These are phyloP conservation scores for Brachylomia viminalis DNA, from an alignment of 2,888 invertebrate species.

Conservation along the genomic window DNA sequence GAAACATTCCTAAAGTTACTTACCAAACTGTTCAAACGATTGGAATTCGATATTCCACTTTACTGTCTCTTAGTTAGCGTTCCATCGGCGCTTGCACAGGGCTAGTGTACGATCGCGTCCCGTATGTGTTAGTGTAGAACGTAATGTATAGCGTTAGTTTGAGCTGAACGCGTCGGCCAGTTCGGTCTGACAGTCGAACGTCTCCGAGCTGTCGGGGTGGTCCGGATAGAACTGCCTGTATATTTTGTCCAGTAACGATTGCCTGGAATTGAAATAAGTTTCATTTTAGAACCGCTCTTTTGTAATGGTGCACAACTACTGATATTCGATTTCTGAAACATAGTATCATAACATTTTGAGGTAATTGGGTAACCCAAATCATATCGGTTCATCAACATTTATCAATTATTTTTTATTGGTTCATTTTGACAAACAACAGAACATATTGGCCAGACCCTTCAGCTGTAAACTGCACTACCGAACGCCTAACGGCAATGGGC, in stretches of 20 bases:
- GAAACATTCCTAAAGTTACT: constrained; percentile 45
- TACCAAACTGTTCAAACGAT: constrained; percentile 53
- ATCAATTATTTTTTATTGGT: no score
- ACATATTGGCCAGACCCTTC: no score
- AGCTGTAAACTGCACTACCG: no score
- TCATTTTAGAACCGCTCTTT: neutral
- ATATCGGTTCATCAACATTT: no score
- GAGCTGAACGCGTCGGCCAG: constrained; percentile 80
- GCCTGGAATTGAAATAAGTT: constrained; percentile 87
- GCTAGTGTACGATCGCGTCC: constrained; percentile 65
- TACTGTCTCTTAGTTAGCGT: constrained; percentile 46
- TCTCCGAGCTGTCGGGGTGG: constrained; percentile 92
- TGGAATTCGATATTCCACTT: constrained; percentile 43
- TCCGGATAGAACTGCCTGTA: constrained; percentile 95
- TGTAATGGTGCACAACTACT: no score
- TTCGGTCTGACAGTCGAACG: constrained; percentile 86
- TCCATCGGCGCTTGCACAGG: constrained; percentile 43
- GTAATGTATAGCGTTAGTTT: constrained; percentile 76
- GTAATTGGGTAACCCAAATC: no score
- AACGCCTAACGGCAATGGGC: no score
- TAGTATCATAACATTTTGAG: no score
- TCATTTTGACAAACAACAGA: no score
- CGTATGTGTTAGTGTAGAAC: constrained; percentile 60
- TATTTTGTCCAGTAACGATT: constrained; percentile 94
- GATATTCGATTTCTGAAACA: no score